A percentile compares a stretch with the other conserved stretches of the same genome.
phyloP scores from a whole-genome alignment of 2,888 invertebrate species.

The Amphipoea lucens region DNA sequence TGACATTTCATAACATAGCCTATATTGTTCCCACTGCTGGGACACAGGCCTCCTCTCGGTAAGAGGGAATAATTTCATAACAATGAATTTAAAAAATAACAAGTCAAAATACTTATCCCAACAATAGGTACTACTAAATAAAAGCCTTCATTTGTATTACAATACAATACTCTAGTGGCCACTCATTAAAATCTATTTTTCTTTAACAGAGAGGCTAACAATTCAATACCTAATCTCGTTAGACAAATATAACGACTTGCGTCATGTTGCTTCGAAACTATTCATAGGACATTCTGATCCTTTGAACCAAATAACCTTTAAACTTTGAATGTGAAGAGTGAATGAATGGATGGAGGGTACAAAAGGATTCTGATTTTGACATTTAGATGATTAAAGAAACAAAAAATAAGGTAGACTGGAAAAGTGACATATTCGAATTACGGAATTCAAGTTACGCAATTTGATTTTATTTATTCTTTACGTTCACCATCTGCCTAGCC shows the following conservation, averaged over 20 bases:
- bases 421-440: background rate
- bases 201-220: background rate
- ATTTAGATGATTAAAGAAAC: conserved; percentile 19
- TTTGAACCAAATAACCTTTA: conserved; percentile 45
- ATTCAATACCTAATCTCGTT: background rate
- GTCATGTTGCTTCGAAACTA: conserved; percentile 1
- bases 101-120: background rate
- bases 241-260: background rate
- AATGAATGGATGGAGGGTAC: background rate
- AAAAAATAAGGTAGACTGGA: background rate
- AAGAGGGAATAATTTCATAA: too few species aligned
- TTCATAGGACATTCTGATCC: conserved; percentile 4
- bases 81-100: background rate
- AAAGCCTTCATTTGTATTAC: background rate
- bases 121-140: background rate
- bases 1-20: background rate
- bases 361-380: conserved; percentile 9
- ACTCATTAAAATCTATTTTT: background rate
- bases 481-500: background rate
- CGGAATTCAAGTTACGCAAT: background rate
- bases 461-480: background rate
- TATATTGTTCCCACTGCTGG: too few species aligned
- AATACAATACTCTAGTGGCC: background rate
- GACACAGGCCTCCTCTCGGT: too few species aligned
- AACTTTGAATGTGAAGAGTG: conserved; percentile 19